Percentiles rank a stretch among this genome's conserved stretches.
Conservation (phyloP, 2,888 invertebrate genomes). For the Lysandra bellargus region DNA sequence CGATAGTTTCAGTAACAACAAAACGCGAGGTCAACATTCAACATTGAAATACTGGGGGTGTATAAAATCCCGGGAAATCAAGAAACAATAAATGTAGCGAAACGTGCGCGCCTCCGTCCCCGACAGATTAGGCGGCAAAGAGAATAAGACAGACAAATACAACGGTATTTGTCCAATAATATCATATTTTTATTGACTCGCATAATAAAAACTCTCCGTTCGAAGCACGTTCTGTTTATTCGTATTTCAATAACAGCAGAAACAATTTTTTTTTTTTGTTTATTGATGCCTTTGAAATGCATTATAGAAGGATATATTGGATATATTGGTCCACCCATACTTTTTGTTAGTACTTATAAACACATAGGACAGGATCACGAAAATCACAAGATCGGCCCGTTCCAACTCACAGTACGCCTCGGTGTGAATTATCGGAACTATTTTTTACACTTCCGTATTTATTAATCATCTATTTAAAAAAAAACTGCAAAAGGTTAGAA, state of each 20-base stretch:
- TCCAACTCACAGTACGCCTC: too few relatives aligned
- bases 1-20: not conserved
- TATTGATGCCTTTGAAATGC: not conserved
- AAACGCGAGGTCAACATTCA: not conserved
- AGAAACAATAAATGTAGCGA: constrained; percentile 67
- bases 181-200: constrained; percentile 32
- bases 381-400: not conserved
- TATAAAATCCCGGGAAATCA: constrained; percentile 67
- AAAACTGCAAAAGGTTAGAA: not conserved
- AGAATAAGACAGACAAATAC: constrained; percentile 74
- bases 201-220: constrained; percentile 5
- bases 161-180: constrained; percentile 58
- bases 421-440: too few relatives aligned
- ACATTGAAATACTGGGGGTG: constrained; percentile 48
- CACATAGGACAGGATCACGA: not conserved
- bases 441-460: not conserved
- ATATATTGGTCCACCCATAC: too few relatives aligned
- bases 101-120: constrained; percentile 65
- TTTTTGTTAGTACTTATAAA: not conserved
- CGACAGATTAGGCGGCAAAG: constrained; percentile 70
- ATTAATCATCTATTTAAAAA: not conserved
- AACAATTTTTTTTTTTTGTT: not conserved
- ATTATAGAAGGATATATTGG: too few relatives aligned
- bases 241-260: not conserved
- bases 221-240: constrained; percentile 16